phyloP scores from a whole-genome alignment of 2,113 vertebrate genomes.

The Apus apus region DNA sequence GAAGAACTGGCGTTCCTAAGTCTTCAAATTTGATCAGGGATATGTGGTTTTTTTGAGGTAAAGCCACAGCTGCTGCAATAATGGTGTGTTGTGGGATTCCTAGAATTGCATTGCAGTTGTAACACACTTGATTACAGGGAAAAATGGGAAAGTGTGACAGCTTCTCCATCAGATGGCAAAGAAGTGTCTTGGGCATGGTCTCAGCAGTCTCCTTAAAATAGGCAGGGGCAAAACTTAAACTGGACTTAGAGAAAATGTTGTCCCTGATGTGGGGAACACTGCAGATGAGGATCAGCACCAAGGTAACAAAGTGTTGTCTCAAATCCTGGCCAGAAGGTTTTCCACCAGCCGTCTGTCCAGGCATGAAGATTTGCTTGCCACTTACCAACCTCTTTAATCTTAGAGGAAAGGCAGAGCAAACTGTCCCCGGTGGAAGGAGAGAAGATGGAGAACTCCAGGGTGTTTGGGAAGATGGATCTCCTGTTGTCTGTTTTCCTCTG shows the following conservation, averaged over 20 bases:
- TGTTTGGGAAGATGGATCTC: background rate
- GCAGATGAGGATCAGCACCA: background rate
- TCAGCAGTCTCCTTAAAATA: background rate
- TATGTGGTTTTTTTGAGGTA: background rate
- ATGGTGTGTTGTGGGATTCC: background rate
- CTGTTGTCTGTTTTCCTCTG: background rate
- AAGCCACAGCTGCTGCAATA: background rate
- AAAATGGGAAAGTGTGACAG: background rate
- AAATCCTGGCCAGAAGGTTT: background rate
- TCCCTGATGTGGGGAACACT: background rate
- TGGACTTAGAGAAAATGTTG: background rate
- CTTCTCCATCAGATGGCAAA: background rate
- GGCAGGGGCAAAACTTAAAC: background rate
- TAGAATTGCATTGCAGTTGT: background rate
- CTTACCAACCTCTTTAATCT: background rate
- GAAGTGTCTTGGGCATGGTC: background rate
- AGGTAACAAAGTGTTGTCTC: background rate
- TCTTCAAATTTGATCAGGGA: background rate
- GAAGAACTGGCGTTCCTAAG: background rate
- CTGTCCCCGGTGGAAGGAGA: background rate
- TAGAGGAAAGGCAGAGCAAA: background rate
- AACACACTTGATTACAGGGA: background rate
- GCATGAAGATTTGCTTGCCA: background rate
- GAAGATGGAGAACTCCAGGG: background rate
- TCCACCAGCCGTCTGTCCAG: background rate